A percentile compares a stretch with the other conserved stretches of the same genome.
These are phyloP conservation scores for Abrostola triplasia DNA, from an alignment of 2,888 invertebrate species.

Conservation along the genomic window DNA sequence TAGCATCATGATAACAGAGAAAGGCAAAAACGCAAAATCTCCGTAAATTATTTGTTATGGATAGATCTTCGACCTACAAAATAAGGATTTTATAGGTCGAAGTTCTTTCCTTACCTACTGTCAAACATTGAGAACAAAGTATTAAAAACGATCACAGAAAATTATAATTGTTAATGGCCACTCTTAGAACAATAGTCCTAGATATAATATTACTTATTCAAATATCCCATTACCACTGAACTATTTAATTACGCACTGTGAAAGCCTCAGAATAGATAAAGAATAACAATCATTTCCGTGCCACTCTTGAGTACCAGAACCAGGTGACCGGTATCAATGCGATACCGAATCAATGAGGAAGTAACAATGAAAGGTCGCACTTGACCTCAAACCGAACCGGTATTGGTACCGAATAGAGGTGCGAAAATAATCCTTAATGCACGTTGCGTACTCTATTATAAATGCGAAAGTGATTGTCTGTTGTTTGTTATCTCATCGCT, in stretches of 20 bases:
- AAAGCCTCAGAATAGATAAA: constrained; percentile 54
- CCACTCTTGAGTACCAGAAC: constrained; percentile 52
- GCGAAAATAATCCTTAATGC: constrained; percentile 35
- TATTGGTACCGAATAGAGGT: constrained; percentile 30
- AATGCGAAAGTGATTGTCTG: too few relatives aligned
- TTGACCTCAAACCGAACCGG: constrained; percentile 70
- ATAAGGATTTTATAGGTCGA: too few relatives aligned
- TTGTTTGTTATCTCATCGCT: too few relatives aligned
- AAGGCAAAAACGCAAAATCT: too few relatives aligned
- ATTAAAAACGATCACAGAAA: too few relatives aligned
- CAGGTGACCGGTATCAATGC: constrained; percentile 58
- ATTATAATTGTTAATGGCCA: too few relatives aligned
- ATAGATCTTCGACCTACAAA: too few relatives aligned
- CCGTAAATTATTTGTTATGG: too few relatives aligned
- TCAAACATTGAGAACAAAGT: too few relatives aligned
- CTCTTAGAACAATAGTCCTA: background rate
- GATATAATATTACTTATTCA: background rate
- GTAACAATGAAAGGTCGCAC: constrained; percentile 66
- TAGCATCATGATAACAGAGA: too few relatives aligned
- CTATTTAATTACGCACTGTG: constrained; percentile 53
- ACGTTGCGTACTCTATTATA: constrained; percentile 22
- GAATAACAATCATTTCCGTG: constrained; percentile 55
- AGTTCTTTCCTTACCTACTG: too few relatives aligned
- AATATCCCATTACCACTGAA: background rate
- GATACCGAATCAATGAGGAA: constrained; percentile 64